A percentile compares a stretch with the other conserved stretches of the same genome.
Conservation (phyloP, 2,888 invertebrate genomes). For the Tolmerus cingulatus region DNA sequence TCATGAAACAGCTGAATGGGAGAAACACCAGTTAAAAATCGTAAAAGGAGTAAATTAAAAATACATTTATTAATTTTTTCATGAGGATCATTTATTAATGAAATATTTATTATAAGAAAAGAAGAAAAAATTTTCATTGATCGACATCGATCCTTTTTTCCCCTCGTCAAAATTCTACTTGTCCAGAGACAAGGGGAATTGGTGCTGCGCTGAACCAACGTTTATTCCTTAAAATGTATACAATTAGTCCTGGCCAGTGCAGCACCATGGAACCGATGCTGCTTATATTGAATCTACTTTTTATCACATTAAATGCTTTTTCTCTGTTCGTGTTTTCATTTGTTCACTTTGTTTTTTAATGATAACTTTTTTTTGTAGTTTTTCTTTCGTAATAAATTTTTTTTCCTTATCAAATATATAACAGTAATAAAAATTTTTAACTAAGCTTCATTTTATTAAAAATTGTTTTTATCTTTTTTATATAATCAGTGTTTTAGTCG, state of each 20-base stretch:
- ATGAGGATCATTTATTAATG: constrained; percentile 38
- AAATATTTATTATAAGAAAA: constrained; percentile 38
- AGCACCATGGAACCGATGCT: constrained; percentile 13
- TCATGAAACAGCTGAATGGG: too few relatives aligned
- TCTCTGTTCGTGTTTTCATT: constrained; percentile 44
- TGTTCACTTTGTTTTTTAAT: constrained; percentile 41
- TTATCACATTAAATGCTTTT: constrained; percentile 52
- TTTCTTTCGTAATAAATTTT: constrained; percentile 32
- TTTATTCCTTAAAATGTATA: constrained; percentile 34
- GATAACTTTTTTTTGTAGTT: constrained; percentile 41
- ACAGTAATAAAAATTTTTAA: constrained; percentile 43
- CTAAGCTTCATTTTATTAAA: constrained; percentile 11
- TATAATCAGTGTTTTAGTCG: not conserved
- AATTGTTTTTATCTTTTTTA: not conserved
- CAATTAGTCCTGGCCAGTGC: constrained; percentile 10
- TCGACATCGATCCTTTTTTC: not conserved
- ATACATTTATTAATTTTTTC: constrained; percentile 2
- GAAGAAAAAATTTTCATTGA: constrained; percentile 35
- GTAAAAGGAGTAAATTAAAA: not conserved
- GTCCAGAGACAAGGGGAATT: not conserved
- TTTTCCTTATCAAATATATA: constrained; percentile 44
- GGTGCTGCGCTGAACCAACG: constrained; percentile 13
- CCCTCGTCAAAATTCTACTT: not conserved
- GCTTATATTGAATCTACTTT: constrained; percentile 47
- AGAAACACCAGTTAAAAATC: not conserved